Evolutionary conservation across 2,888 invertebrate species (phyloP), one percentile per base, ranked within the genome.

Genomic region (Habrosyne pyritoides): DNA sequence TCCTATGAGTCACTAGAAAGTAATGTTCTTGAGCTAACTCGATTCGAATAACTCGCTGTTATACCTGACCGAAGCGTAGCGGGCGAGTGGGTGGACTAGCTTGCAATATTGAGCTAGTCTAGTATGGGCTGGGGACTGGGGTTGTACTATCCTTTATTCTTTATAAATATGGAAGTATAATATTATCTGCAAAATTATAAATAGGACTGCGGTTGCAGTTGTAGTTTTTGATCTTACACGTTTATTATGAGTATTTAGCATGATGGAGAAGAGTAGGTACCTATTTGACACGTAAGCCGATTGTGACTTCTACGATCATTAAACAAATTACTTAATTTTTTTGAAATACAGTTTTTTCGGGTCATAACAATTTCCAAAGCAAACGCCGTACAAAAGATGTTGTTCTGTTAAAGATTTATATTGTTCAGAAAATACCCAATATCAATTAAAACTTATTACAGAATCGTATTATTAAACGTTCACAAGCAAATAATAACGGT

Each of bases 1-100:
- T 92, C 91, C 91, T 91, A 90, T 92, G 91, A 92, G 80, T 92
- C 91, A 92, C 86, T 91, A 91, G 91, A 91, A 91, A 92, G 91
- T 87, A 75, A 91, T 90, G 87, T 86, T 87, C 88, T 86, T 83
- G 79, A 81, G 81, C 82, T 84, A 86, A 89, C 84, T 89, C 83
- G 85, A 83, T 86, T 83, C 81, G 78, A 82, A 85, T 85, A 88
- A 81, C 81, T 86, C 64, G 81, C 81, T 67, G 72, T 66, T 63
- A 65, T 67, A 67, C 67, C 66, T 77, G 63, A 73, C 73, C 73
- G 76, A 72, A 68, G 71, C 77, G 72, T 71, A 75, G 63, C 67
- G 66, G 66, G 68, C 66, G 80, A 75, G 84, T 86, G 83, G 83
- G 81, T 70, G 81, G 72, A 82, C 77, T 71, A 55, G 75, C 69